phyloP scores from a whole-genome alignment of 2,797 vertebrate species.

The Cephalopachus bancanus region DNA sequence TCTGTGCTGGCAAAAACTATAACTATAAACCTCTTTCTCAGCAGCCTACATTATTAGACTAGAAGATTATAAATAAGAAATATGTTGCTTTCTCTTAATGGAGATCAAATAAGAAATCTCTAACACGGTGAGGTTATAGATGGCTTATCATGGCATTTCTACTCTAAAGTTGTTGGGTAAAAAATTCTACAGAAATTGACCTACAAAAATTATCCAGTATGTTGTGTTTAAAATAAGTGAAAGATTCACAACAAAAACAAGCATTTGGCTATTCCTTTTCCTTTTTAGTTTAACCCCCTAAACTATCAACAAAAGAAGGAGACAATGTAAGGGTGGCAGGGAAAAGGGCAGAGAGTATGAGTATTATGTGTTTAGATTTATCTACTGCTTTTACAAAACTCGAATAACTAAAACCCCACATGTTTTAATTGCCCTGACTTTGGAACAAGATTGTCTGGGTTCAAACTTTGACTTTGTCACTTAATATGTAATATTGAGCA shows the following conservation, averaged over 20 bases:
- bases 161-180: constrained; percentile 20
- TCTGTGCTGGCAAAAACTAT: constrained; percentile 53
- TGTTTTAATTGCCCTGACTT: constrained; percentile 4
- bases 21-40: constrained; percentile 50
- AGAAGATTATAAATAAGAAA: constrained; percentile 64
- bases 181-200: constrained; percentile 57
- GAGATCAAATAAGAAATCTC: constrained; percentile 58
- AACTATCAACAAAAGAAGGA: constrained; percentile 23
- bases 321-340: neutral
- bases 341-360: neutral
- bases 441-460: neutral
- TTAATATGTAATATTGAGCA: neutral
- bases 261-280: neutral
- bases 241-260: constrained; percentile 40
- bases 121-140: constrained; percentile 1
- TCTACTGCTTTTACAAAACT: constrained; percentile 46
- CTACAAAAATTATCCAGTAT: constrained; percentile 35
- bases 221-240: constrained; percentile 39
- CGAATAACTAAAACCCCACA: neutral
- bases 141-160: constrained; percentile 38
- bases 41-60: constrained; percentile 54
- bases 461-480: constrained; percentile 29
- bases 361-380: neutral
- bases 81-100: constrained; percentile 60
- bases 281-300: neutral